Evolutionary conservation across 2,888 invertebrate genomes (phyloP).

Genomic region (Nycteola revayana): DNA sequence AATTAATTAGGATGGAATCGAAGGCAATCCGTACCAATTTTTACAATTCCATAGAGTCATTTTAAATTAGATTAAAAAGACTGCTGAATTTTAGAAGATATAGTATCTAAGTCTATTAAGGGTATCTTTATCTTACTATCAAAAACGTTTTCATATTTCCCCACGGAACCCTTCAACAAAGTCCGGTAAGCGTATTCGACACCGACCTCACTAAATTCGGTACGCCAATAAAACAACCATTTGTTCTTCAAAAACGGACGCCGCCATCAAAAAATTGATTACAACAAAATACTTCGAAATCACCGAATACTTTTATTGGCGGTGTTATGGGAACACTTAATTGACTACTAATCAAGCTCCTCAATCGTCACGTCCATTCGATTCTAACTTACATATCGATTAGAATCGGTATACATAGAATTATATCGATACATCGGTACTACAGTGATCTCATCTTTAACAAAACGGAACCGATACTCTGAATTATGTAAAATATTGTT

Average conservation of each 20-base stretch:
- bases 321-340: conserved; percentile 75
- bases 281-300: conserved; percentile 78
- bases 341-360: conserved; percentile 72
- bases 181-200: conserved; percentile 52
- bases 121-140: no score
- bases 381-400: conserved; percentile 37
- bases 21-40: no score
- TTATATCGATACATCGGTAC: conserved; percentile 41
- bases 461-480: conserved; percentile 32
- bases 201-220: conserved; percentile 75
- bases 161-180: conserved; percentile 35
- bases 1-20: no score
- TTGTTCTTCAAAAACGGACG: conserved; percentile 71
- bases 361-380: conserved; percentile 40
- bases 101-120: no score
- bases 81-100: no score
- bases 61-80: no score
- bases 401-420: conserved; percentile 42
- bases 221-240: conserved; percentile 76
- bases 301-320: conserved; percentile 76
- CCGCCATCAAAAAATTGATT: conserved; percentile 78
- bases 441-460: conserved; percentile 42
- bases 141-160: no score
- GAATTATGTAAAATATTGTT: conserved; percentile 36
- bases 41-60: no score